Evolutionary conservation across 2,888 invertebrate genomes (phyloP), one percentile per base, ranked within the genome.

Genomic region (Dryobota labecula): DNA sequence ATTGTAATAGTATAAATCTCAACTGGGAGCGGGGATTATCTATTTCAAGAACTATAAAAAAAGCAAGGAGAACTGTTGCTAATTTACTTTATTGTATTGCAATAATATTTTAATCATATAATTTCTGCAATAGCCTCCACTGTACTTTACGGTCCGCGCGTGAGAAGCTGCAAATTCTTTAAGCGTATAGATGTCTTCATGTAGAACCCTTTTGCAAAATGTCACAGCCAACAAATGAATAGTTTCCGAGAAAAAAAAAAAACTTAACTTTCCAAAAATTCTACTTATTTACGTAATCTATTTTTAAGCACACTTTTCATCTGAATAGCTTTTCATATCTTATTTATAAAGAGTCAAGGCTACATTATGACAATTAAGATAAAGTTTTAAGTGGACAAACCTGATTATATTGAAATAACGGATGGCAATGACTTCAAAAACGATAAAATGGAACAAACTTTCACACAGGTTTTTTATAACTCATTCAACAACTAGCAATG

Each of bases 291-390:
- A n/a, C n/a, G n/a, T n/a, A n/a, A n/a, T n/a, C n/a, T n/a, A n/a
- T n/a, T 30, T 47, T 27, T 18, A 60, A 20, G 18, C 15, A 15
- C 13, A 3, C 4, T n/a, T 72, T n/a, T 3, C 15, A 45, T 45
- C 51, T 73, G 43, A 38, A 6, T 45, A 62, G 20, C 24, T 72
- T 57, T 57, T 24, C 38, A 20, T 45, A 53, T 30, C 15, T 36
- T 43, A 30, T 73, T 62, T 51, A 62, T 53, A 61, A 30, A 27
- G n/a, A 45, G 30, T 45, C 51, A 71, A 73, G 51, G 63, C 15
- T 38, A 62, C n/a, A 38, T 38, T 61, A 60, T 27, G 27, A 20
- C 13, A 45, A 73, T 62, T 53, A 73, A 51, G 30, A 73, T 73
- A 61, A 73, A 61, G 36, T 30, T 71, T n/a, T 43, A 30, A 73